Base-by-base conservation (phyloP, 2,797 vertebrate genomes). In the Enteromius mattozi region DNA sequence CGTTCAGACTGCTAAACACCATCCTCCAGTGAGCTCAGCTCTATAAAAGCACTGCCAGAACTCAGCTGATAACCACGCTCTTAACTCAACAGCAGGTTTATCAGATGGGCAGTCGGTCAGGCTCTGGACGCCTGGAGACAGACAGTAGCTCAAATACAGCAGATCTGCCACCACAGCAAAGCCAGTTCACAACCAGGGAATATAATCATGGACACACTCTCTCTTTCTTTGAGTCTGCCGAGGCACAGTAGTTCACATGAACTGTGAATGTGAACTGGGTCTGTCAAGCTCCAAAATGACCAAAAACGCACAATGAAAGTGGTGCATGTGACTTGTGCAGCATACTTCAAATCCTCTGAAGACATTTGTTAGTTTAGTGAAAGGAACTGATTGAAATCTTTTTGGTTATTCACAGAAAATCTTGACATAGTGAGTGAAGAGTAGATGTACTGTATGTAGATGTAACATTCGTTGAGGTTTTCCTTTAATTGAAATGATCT, bases 41-140 rank as follows among this genome's bases (percentile, higher is more conserved):
- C 80, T 65, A 74, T 84, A 86, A 87, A 88, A 56, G 84, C 78
- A 56, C 82, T 82, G 40, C 12, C 68, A 61, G 47, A 27, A 54
- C 85, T 83, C 72, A 17, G 66, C 72, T 89, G 85, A 86, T 89
- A 88, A 84, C 74, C 9, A 54, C 56, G 69, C 82, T 81, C 83
- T 61, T 85, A 68, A 76, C 82, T 86, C 66, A 82, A 72, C 78
- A 86, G 74, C 72, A 85, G 65, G 70, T 78, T 89, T 88, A 89
- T 88, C 87, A 87, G 87, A 89, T 89, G 72, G 80, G 81, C 86
- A 79, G 83, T 87, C 78, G 12, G 45, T 81, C 77, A 76, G 78
- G 54, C 80, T 78, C 61, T 30, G 45, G 61, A 54, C 45, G n/a
- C 80, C 76, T 3, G 78, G 45, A 85, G 61, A 75, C 71, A 71